Evolutionary conservation across 2,113 vertebrate species (phyloP).

Genomic region (Calypte anna): DNA sequence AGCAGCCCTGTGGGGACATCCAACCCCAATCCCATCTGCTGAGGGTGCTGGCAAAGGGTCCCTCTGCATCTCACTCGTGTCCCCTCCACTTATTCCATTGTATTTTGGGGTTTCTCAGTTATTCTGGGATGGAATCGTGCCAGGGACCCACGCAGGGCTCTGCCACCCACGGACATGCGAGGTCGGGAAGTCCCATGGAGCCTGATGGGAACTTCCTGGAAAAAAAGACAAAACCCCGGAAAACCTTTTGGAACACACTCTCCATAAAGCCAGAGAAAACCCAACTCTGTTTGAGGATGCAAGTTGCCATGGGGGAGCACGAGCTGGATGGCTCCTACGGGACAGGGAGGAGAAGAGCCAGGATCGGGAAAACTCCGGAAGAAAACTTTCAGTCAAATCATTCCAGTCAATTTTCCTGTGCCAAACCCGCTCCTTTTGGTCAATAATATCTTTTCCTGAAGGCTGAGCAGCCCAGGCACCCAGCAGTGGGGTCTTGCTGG

Average conservation of each 20-base stretch:
- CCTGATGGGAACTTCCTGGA: not conserved
- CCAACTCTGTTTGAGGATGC: not conserved
- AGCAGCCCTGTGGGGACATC: accelerated
- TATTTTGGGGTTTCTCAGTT: not conserved
- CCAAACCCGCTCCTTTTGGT: accelerated
- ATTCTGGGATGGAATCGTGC: not conserved
- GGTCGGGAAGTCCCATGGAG: not conserved
- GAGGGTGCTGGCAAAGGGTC: not conserved
- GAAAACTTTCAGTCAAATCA: accelerated
- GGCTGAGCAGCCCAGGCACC: not conserved
- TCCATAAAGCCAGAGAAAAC: constrained; percentile 6
- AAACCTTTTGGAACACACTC: constrained; percentile 11
- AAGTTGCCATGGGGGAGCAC: not conserved
- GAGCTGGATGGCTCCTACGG: not conserved
- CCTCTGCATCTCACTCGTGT: accelerated
- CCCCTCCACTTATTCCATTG: accelerated
- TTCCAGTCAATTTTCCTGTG: not conserved
- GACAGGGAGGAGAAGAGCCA: not conserved
- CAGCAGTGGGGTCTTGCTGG: not conserved
- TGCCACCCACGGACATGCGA: not conserved
- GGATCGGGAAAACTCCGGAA: not conserved
- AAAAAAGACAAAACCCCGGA: not conserved
- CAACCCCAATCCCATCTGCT: accelerated
- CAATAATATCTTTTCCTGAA: not conserved
- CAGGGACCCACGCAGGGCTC: not conserved